Base-by-base conservation (phyloP, 2,797 vertebrate species). In the Anguilla marmorata region DNA sequence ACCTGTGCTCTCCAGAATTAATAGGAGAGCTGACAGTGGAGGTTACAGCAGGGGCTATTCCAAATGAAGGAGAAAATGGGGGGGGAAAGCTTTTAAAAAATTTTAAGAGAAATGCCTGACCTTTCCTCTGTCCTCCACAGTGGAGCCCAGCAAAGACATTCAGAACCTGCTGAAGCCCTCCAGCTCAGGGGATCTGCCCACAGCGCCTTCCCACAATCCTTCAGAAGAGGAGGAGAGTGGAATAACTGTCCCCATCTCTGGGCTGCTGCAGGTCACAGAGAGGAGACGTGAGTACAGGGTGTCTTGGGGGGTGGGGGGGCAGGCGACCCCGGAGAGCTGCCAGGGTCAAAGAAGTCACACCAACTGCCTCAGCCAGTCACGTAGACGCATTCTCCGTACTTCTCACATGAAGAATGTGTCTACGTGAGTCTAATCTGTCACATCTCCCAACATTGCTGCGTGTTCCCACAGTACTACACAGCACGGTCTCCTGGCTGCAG, bases 241-340 rank as follows among this genome's bases (percentile, higher is more conserved):
- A 72, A 92, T 96, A 90, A 95, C 96, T 0, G 95, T 96, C 83
- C 97, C 97, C 90, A 97, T 94, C 0, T 95, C 97, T 0, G 95
- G 98, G 72, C 95, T 99, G 90, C 96, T 99, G 93, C 97, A 99
- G 93, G 97, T 99, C 92, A 95, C 96, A 0, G 98, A 99, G 92
- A 96, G 97, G 92, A 95, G 98, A 94, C 98, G 98, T 98, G 93
- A 98, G 97, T 98, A 93, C 0, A 19, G 69, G 63, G 69, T 4
- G 37, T 86, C 69, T 83, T 33, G 1, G n/a, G 12, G 33, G 41
- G 24, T 16, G 33, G 30, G 63, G 48, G 69, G 16, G 54, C 54
- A 45, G 52, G 11, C 0, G 5, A 21, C 2, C 12, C 2, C n/a
- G 9, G 12, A 8, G 50, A 30, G 16, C 1, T 50, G 3, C 7